A percentile compares a stretch with the other conserved stretches of the same genome.
These are phyloP conservation scores for Drosophila subobscura DNA, from an alignment of 1,140 invertebrate genomes.

Conservation along the genomic window DNA sequence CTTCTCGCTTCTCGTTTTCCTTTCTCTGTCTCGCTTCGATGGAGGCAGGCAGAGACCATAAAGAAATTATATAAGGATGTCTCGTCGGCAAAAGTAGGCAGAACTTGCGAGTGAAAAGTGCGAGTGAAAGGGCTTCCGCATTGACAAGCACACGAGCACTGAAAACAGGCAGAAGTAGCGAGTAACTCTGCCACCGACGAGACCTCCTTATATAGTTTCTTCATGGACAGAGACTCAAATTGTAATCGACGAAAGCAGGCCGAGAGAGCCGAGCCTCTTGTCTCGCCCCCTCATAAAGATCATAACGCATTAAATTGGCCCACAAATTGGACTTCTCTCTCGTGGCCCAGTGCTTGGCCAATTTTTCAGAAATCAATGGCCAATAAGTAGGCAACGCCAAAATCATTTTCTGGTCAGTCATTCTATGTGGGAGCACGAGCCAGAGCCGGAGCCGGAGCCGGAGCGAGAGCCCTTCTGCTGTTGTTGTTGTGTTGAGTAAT, in stretches of 20 bases:
- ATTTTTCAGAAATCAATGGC: constrained; percentile 77
- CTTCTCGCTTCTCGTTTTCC: constrained; percentile 1
- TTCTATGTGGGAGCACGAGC: constrained; percentile 22
- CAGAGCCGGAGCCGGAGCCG: constrained; percentile 2
- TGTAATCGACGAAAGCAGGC: constrained; percentile 50
- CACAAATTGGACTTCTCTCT: constrained; percentile 56
- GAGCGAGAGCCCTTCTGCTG: constrained; percentile 34
- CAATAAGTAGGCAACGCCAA: constrained; percentile 76
- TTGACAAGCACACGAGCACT: too few species aligned
- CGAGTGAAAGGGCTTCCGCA: too few species aligned
- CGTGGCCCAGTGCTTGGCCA: constrained; percentile 24
- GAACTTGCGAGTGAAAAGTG: too few species aligned
- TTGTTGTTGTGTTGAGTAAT: constrained; percentile 55
- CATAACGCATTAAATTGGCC: constrained; percentile 80
- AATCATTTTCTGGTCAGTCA: constrained; percentile 73
- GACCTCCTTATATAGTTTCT: too few species aligned
- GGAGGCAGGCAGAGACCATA: constrained; percentile 17
- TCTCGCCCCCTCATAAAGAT: constrained; percentile 61
- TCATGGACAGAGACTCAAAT: constrained; percentile 28
- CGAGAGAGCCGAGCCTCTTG: constrained; percentile 17
- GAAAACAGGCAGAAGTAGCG: too few species aligned
- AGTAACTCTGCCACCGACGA: too few species aligned
- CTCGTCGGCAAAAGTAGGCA: too few species aligned
- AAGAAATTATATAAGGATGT: too few species aligned
- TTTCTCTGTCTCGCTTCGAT: constrained; percentile 23